A percentile compares a stretch with the other conserved stretches of the same genome.
These are phyloP conservation scores for Anoplophora glabripennis DNA, from an alignment of 1,140 invertebrate genomes.

Conservation along the genomic window DNA sequence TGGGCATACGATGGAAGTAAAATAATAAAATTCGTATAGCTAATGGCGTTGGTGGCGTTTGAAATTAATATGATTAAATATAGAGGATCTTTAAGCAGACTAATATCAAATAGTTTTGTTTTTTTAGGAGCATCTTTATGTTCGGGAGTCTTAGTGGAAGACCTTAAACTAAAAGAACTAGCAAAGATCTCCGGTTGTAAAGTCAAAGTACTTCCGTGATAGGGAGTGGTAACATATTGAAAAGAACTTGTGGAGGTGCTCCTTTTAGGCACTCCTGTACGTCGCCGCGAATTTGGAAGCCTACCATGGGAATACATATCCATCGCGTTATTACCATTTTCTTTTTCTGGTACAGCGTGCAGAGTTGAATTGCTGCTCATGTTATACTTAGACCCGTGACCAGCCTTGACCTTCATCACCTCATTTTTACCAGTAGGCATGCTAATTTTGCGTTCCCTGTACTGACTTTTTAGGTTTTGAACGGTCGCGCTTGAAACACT, in stretches of 20 bases:
- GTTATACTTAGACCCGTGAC: slow-evolving; percentile 32
- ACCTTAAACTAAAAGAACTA: slow-evolving; percentile 72
- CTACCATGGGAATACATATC: slow-evolving; percentile 36
- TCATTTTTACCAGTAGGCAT: slow-evolving; percentile 51
- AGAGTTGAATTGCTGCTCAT: slow-evolving; percentile 54
- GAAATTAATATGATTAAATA: slow-evolving; percentile 80
- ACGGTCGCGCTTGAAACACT: slow-evolving; percentile 58
- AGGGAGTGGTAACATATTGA: slow-evolving; percentile 78
- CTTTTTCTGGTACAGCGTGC: slow-evolving; percentile 57
- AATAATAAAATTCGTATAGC: slow-evolving; percentile 83
- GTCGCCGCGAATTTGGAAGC: slow-evolving; percentile 32
- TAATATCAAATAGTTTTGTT: slow-evolving; percentile 71
- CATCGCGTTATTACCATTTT: slow-evolving; percentile 39
- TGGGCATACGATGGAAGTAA: slow-evolving; percentile 72
- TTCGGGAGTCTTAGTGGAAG: slow-evolving; percentile 39
- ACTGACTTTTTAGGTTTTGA: slow-evolving; percentile 50
- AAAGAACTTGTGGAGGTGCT: slow-evolving; percentile 78
- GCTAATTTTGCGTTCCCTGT: slow-evolving; percentile 54
- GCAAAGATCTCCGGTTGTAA: slow-evolving; percentile 74
- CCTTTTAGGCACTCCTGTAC: slow-evolving; percentile 53
- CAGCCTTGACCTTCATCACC: slow-evolving; percentile 34
- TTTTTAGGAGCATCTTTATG: slow-evolving; percentile 48
- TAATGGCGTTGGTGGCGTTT: slow-evolving; percentile 79
- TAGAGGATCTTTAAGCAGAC: slow-evolving; percentile 72
- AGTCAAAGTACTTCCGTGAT: slow-evolving; percentile 77